These are phyloP conservation scores for Spermophilus dauricus DNA, from an alignment of 2,113 vertebrate genomes.

Conservation along the genomic window DNA sequence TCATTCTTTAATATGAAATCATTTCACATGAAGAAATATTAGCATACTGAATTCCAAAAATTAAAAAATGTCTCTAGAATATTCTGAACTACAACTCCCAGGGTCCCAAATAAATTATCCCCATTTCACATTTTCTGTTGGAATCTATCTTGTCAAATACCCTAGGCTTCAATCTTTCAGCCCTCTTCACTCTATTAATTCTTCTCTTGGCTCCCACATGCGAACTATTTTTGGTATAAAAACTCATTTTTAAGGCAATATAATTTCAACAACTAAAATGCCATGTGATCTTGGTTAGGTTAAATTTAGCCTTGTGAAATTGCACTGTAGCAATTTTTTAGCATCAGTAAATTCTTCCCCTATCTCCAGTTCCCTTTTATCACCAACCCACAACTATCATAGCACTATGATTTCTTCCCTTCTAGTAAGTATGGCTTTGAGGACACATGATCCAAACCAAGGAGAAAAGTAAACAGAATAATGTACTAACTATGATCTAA, in stretches of 20 bases:
- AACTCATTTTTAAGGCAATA: conserved; percentile 77
- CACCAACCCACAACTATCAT: not conserved
- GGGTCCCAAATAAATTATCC: conserved; percentile 44
- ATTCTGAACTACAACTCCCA: not conserved
- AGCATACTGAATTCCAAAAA: conserved; percentile 19
- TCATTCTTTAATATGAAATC: conserved; percentile 34
- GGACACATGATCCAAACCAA: not conserved
- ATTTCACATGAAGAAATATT: not conserved
- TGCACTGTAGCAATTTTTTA: conserved; percentile 54
- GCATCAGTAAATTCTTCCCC: conserved; percentile 10
- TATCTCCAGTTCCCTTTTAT: not conserved
- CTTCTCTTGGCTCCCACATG: conserved; percentile 73
- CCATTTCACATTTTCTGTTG: conserved; percentile 41
- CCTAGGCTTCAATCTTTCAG: conserved; percentile 65
- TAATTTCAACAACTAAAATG: conserved; percentile 73
- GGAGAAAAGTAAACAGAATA: not conserved
- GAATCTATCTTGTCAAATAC: conserved; percentile 65
- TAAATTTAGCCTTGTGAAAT: conserved; percentile 68
- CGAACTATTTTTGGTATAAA: conserved; percentile 78
- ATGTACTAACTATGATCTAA: not conserved
- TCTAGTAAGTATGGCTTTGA: conserved; percentile 5
- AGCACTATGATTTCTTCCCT: not conserved
- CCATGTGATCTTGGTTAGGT: conserved; percentile 38
- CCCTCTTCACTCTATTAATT: conserved; percentile 59
- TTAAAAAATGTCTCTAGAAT: conserved; percentile 47